Evolutionary conservation across 2,113 vertebrate genomes (phyloP).

Genomic region (Sceloporus tristichus): DNA sequence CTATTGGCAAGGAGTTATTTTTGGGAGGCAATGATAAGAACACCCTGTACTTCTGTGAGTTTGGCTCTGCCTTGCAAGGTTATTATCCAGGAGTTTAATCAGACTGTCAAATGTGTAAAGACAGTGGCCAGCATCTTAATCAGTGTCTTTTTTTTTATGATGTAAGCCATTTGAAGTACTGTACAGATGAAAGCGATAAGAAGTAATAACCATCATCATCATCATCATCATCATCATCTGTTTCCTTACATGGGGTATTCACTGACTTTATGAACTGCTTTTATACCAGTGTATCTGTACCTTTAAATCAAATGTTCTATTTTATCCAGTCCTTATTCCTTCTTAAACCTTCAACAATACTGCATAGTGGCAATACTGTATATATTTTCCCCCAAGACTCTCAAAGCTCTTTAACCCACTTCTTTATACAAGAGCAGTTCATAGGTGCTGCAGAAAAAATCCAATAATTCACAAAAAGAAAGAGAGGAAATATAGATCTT

Average conservation of each 20-base stretch:
- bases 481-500: neutral
- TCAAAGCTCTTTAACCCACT: neutral
- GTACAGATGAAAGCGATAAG: slow-evolving; percentile 47
- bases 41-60: slow-evolving; percentile 42
- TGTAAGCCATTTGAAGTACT: slow-evolving; percentile 42
- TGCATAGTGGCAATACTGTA: neutral
- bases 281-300: slow-evolving; percentile 39
- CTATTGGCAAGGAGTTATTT: slow-evolving; percentile 63
- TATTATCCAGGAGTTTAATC: slow-evolving; percentile 64
- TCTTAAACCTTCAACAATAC: slow-evolving; percentile 1
- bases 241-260: slow-evolving; percentile 1
- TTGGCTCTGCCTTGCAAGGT: slow-evolving; percentile 60
- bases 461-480: neutral
- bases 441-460: slow-evolving; percentile 21
- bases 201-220: neutral
- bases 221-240: too few relatives aligned
- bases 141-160: slow-evolving; percentile 42
- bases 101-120: slow-evolving; percentile 44
- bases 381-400: slow-evolving; percentile 24
- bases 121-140: slow-evolving; percentile 50
- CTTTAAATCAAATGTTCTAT: slow-evolving; percentile 35
- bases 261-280: slow-evolving; percentile 18
- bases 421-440: slow-evolving; percentile 5
- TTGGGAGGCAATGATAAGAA: slow-evolving; percentile 59
- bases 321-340: neutral